phyloP scores from a whole-genome alignment of 2,797 vertebrate genomes.

The Thamnophis elegans region DNA sequence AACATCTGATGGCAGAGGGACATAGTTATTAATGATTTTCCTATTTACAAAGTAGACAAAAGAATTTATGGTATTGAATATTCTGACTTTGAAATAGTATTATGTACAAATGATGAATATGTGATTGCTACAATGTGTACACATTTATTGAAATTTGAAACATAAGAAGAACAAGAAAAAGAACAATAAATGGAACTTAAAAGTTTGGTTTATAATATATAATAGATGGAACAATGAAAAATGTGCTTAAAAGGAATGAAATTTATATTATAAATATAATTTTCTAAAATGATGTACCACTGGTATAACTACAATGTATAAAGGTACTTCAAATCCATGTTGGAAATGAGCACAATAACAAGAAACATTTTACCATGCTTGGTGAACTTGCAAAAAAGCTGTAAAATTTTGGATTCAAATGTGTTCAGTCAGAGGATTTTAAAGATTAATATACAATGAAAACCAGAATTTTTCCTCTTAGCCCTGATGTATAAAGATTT shows the following conservation, averaged over 20 bases:
- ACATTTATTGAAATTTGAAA: not conserved
- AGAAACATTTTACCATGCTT: not conserved
- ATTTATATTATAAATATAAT: not conserved
- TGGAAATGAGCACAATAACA: not conserved
- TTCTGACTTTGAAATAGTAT: not conserved
- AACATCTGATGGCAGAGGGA: not conserved
- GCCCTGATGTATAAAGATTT: not conserved
- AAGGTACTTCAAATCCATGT: not conserved
- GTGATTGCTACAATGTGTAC: not conserved
- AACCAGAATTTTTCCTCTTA: not conserved
- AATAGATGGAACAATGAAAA: not conserved
- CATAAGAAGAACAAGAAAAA: not conserved
- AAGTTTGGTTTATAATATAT: not conserved
- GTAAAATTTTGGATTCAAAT: not conserved
- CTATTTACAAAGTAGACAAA: not conserved
- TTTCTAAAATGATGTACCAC: not conserved
- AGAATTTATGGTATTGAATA: not conserved
- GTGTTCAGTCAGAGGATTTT: not conserved
- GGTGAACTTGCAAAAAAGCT: not conserved
- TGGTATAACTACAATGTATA: not conserved
- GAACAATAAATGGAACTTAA: not conserved
- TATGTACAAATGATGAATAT: not conserved
- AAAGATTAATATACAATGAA: not conserved
- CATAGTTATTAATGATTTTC: not conserved
- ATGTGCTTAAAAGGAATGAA: not conserved